Evolutionary conservation across 2,797 vertebrate species (phyloP).

Genomic region (Vultur gryphus): DNA sequence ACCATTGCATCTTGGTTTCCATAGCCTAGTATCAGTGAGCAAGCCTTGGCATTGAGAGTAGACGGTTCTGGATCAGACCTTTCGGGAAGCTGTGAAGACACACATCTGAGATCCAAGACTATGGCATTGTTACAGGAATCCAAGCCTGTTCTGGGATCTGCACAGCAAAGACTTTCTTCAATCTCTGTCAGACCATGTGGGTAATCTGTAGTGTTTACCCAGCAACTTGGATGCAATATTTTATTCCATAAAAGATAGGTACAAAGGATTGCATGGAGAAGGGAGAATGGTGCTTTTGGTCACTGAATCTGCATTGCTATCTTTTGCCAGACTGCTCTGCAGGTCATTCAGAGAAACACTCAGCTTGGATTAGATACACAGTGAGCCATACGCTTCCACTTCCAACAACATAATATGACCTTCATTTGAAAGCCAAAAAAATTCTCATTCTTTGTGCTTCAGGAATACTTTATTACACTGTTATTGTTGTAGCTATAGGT

Average conservation of each 20-base stretch:
- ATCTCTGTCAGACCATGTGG: background rate
- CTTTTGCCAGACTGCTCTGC: background rate
- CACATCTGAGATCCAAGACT: background rate
- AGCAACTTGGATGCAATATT: background rate
- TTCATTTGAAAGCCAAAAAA: background rate
- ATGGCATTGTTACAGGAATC: background rate
- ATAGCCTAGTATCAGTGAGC: background rate
- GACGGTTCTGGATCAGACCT: background rate
- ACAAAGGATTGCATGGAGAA: background rate
- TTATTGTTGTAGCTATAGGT: background rate
- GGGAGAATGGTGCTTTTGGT: background rate
- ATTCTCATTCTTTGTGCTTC: background rate
- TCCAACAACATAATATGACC: background rate
- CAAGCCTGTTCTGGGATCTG: background rate
- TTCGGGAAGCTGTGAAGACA: background rate
- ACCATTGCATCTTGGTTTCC: background rate
- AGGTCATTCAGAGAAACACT: background rate
- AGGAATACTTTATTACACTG: background rate
- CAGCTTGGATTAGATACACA: background rate
- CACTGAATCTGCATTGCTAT: background rate
- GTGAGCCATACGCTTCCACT: background rate
- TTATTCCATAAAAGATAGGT: background rate
- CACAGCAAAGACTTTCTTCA: background rate
- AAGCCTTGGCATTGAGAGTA: background rate
- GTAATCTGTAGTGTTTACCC: background rate